Evolutionary conservation across 2,113 vertebrate genomes (phyloP).

Genomic region (Vireo altiloquus): DNA sequence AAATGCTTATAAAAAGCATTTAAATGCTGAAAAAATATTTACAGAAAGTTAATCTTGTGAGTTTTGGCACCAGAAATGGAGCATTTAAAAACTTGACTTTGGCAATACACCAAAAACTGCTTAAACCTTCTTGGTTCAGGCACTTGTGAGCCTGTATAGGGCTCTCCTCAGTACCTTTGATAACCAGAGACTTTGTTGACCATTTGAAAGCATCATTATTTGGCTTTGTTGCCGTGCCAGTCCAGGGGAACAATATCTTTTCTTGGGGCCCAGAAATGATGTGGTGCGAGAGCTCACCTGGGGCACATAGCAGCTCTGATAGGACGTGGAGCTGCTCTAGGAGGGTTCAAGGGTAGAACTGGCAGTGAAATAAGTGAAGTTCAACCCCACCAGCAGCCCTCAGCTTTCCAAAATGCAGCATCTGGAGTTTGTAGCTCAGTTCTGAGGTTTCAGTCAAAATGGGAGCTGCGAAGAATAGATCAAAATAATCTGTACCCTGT

Average conservation of each 20-base stretch:
- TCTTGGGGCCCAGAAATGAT: not conserved
- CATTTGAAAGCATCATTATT: not conserved
- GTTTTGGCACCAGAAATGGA: not conserved
- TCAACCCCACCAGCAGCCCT: not conserved
- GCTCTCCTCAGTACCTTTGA: not conserved
- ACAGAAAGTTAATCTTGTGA: not conserved
- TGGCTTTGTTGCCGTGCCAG: not conserved
- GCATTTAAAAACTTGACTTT: not conserved
- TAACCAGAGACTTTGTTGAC: not conserved
- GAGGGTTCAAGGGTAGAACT: not conserved
- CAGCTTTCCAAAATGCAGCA: not conserved
- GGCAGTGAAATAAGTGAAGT: not conserved
- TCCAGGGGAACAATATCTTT: not conserved
- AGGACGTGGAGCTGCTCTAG: not conserved
- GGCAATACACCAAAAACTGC: not conserved
- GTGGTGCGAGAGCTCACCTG: not conserved
- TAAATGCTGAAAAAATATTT: not conserved
- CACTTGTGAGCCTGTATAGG: not conserved
- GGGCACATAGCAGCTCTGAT: not conserved
- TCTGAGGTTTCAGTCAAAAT: constrained; percentile 1
- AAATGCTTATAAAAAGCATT: not conserved
- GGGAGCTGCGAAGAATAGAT: not conserved
- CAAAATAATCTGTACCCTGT: not conserved
- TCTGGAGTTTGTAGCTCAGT: not conserved
- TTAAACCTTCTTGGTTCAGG: not conserved